Conservation (phyloP, 2,113 vertebrate species). For the Dicaeum eximium region DNA sequence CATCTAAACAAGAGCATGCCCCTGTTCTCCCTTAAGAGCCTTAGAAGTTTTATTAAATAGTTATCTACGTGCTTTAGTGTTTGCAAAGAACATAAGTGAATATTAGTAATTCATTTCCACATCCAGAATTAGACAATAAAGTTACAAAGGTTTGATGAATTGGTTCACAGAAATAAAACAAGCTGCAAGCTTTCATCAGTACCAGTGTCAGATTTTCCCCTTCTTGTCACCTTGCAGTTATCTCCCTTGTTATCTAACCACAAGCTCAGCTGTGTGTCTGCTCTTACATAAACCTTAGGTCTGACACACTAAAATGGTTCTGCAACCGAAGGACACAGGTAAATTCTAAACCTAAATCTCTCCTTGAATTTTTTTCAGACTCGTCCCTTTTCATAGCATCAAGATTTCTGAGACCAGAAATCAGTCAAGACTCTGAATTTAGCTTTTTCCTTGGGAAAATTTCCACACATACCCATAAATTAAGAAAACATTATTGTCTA, state of each 20-base stretch:
- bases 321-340: fast-evolving
- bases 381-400: background rate
- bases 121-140: background rate
- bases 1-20: background rate
- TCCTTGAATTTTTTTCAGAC: background rate
- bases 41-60: background rate
- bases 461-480: background rate
- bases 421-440: background rate
- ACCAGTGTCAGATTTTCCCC: background rate
- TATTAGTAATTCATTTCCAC: background rate
- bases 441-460: background rate
- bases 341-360: background rate
- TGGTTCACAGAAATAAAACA: background rate
- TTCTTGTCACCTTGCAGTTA: background rate
- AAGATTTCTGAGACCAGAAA: background rate
- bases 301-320: background rate
- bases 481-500: background rate
- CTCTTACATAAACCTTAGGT: background rate
- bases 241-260: background rate
- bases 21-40: background rate
- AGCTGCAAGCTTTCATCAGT: background rate
- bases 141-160: background rate
- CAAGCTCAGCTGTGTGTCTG: background rate
- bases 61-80: background rate
- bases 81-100: background rate